phyloP scores from a whole-genome alignment of 2,797 vertebrate genomes.

The Spheniscus humboldti region DNA sequence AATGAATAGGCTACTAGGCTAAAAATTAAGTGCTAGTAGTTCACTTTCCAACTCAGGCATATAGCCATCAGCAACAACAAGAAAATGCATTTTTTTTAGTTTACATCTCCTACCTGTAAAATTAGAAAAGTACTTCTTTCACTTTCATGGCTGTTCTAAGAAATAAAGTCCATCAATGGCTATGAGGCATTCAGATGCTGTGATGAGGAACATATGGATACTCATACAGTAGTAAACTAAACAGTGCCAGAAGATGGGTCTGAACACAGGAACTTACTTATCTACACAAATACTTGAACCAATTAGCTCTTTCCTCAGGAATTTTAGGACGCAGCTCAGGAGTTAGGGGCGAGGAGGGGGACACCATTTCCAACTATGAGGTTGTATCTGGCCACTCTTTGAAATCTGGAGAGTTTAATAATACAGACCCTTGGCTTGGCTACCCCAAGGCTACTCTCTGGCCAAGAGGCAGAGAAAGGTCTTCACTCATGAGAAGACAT shows the following conservation, averaged over 20 bases:
- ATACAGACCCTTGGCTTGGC: background rate
- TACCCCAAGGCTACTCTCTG: too few species aligned
- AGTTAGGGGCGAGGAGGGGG: background rate
- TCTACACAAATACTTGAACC: background rate
- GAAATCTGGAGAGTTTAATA: background rate
- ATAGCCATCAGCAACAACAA: background rate
- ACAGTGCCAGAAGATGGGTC: background rate
- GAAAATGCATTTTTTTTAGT: background rate
- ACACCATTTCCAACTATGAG: background rate
- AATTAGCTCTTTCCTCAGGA: background rate
- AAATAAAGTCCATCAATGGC: background rate
- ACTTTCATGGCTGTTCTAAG: background rate
- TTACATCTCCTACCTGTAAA: background rate
- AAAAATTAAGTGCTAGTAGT: background rate
- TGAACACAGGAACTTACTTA: background rate
- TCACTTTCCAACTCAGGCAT: background rate
- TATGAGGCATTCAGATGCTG: background rate
- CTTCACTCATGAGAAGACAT: background rate
- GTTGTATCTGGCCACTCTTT: background rate
- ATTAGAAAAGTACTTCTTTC: background rate
- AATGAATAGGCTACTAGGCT: background rate
- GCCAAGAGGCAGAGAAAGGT: background rate
- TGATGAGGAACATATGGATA: background rate
- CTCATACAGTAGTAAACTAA: background rate
- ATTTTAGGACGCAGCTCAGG: background rate